These are phyloP conservation scores for Cheilosia variabilis DNA, from an alignment of 2,888 invertebrate genomes.

Conservation along the genomic window DNA sequence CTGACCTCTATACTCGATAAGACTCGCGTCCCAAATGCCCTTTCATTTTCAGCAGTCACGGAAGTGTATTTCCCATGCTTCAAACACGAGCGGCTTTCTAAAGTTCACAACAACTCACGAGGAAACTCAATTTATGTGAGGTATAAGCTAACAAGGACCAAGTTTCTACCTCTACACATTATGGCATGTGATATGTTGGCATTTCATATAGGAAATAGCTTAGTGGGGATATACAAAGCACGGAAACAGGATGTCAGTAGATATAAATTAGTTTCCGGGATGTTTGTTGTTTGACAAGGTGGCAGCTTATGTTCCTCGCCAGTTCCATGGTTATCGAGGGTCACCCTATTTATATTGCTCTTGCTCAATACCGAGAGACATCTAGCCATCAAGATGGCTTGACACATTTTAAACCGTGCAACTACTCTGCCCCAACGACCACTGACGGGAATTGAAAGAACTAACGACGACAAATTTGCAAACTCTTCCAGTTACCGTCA, in stretches of 20 bases:
- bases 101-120: slow-evolving; percentile 1
- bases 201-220: background rate
- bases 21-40: background rate
- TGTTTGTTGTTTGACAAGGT: too few relatives aligned
- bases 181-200: background rate
- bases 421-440: too few relatives aligned
- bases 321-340: too few relatives aligned
- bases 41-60: background rate
- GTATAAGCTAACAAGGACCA: background rate
- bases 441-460: too few relatives aligned
- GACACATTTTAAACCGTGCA: too few relatives aligned
- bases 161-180: background rate
- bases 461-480: too few relatives aligned
- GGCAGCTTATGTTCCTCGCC: too few relatives aligned
- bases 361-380: too few relatives aligned
- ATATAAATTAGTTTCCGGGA: background rate
- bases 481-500: too few relatives aligned
- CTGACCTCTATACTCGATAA: background rate
- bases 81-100: background rate
- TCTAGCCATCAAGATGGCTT: too few relatives aligned
- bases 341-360: too few relatives aligned
- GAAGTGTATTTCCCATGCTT: background rate
- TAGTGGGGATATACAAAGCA: background rate
- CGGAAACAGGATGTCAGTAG: background rate
- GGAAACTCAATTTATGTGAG: background rate